phyloP scores from a whole-genome alignment of 1,140 invertebrate species.

The Cephus cinctus region DNA sequence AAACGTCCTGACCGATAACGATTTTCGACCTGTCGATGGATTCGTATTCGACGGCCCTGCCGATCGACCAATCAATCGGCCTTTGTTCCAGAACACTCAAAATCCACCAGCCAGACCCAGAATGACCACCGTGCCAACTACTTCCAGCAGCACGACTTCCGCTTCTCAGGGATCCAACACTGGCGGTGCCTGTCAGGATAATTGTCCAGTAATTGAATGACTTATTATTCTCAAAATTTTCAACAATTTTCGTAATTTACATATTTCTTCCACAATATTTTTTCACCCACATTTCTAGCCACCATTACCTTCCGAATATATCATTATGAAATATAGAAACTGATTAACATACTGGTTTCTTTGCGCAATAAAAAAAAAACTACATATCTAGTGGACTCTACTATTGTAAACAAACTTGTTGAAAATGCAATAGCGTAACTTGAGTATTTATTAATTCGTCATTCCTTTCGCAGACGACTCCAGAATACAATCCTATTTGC shows the following conservation, averaged over 20 bases:
- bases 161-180: too few relatives aligned
- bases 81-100: neutral
- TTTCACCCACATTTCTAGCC: neutral
- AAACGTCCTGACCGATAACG: too few relatives aligned
- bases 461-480: slow-evolving; percentile 47
- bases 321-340: too few relatives aligned
- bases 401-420: slow-evolving; percentile 1
- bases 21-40: too few relatives aligned
- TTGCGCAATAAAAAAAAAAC: too few relatives aligned
- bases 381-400: too few relatives aligned
- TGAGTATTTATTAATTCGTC: neutral
- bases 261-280: neutral
- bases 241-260: too few relatives aligned
- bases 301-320: too few relatives aligned
- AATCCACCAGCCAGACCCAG: neutral
- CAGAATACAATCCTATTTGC: slow-evolving; percentile 71
- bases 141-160: too few relatives aligned
- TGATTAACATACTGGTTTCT: too few relatives aligned
- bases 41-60: slow-evolving; percentile 32
- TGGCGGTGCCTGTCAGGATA: slow-evolving; percentile 6
- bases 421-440: neutral
- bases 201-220: slow-evolving; percentile 30
- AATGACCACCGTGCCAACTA: neutral
- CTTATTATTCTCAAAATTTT: too few relatives aligned
- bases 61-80: neutral